Base-by-base conservation (phyloP, 2,797 vertebrate species). In the Monodelphis domestica region DNA sequence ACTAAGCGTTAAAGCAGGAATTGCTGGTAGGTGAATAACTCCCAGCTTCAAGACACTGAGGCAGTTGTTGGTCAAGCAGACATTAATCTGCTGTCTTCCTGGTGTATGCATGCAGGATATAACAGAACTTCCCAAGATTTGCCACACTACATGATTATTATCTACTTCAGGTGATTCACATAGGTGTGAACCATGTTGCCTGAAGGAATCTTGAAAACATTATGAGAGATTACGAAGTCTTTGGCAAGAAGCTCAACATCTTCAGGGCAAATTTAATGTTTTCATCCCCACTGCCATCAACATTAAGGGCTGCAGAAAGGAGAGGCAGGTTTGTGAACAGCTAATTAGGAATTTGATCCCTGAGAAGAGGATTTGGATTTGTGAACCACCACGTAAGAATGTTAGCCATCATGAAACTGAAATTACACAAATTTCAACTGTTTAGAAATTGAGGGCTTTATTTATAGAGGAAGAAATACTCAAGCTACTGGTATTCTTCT, bases 391-490 rank as follows among this genome's bases (percentile, higher is more conserved):
- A 21, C n/a, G 78, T 70, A 38, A 70, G 17, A 70, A 70, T 70
- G n/a, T 70, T 89, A 98, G 98, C 96, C 99, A 99, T 98, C 99
- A 99, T 11, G 99, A 99, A 98, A 98, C 99, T 91, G 99, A 99
- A 97, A 93, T 99, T 93, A 97, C 98, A 89, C 99, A 98, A 88
- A 99, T 99, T 97, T 99, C 98, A 93, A 98, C 98, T 51, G 99
- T 99, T 98, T 99, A 99, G 98, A 98, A 99, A 51, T 97, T 99
- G 99, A 99, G 15, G 99, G 99, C 57, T 98, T 98, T 63, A 98
- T 99, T 95, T 99, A 99, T 38, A 99, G 98, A 99, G 99, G 99
- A 50, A 98, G 99, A n/a, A 98, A 98, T 2, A 98, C 98, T 0
- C 98, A 99, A 89, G 99, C 99, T 94, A 98, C 98, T 15, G 99